Conservation (phyloP, 35 echinoderm and acorn worm species). For the Patiria miniata region DNA sequence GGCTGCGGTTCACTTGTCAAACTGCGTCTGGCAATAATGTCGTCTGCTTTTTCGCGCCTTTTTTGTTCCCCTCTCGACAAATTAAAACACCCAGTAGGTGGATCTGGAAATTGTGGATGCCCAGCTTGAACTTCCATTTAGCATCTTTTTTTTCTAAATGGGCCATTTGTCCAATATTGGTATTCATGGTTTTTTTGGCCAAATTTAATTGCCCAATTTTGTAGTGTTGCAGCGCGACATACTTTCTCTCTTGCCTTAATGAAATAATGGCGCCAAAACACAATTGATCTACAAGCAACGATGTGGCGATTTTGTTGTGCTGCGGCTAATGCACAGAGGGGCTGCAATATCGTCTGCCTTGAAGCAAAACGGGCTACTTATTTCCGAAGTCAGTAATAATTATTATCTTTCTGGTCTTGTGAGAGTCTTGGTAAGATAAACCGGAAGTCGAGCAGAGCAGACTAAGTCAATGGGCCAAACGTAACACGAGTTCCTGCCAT, state of each 20-base stretch:
- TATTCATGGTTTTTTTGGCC: constrained; percentile 16
- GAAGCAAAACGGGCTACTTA: too few species aligned
- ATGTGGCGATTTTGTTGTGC: not conserved
- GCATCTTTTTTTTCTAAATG: not conserved
- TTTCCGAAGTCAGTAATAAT: too few species aligned
- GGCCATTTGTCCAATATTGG: constrained; percentile 13
- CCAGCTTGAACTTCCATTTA: not conserved
- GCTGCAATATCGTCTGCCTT: not conserved
- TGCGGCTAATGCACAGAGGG: not conserved
- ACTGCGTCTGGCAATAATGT: constrained; percentile 7
- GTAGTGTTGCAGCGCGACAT: not conserved
- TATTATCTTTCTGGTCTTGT: too few species aligned
- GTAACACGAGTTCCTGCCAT: too few species aligned
- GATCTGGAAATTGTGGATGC: not conserved
- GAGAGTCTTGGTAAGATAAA: too few species aligned
- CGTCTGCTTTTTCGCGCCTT: constrained; percentile 14
- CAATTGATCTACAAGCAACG: constrained; percentile 22
- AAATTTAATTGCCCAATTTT: constrained; percentile 27
- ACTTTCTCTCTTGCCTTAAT: not conserved
- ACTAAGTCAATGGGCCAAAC: too few species aligned
- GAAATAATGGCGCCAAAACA: constrained; percentile 25
- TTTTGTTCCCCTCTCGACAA: too few species aligned
- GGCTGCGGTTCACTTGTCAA: not conserved
- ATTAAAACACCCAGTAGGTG: not conserved
- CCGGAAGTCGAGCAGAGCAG: too few species aligned